These are phyloP conservation scores for Rhipidura dahli DNA, from an alignment of 2,113 vertebrate species.

Conservation along the genomic window DNA sequence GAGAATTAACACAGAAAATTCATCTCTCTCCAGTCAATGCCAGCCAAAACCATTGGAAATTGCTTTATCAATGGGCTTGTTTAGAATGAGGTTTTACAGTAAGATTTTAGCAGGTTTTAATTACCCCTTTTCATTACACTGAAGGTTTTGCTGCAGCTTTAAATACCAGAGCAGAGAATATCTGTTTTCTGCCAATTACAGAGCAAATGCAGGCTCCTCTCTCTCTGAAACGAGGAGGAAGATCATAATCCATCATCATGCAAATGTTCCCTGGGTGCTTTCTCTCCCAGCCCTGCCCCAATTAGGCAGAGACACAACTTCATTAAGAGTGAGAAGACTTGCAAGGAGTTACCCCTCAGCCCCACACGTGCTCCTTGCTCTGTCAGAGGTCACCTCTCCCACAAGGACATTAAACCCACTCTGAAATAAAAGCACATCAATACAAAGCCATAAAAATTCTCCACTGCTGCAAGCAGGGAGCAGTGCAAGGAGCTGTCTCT, in stretches of 20 bases:
- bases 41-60: background rate
- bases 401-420: background rate
- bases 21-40: background rate
- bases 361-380: fast-evolving
- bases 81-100: background rate
- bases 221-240: background rate
- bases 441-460: background rate
- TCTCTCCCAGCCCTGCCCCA: background rate
- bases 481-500: background rate
- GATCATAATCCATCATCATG: background rate
- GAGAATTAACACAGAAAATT: background rate
- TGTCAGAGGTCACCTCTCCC: background rate
- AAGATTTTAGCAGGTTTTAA: background rate
- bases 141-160: background rate
- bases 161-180: background rate
- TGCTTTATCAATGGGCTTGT: background rate
- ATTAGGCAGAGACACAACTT: background rate
- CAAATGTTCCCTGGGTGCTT: background rate
- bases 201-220: background rate
- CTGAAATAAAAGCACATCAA: background rate
- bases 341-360: background rate
- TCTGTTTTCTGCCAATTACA: background rate
- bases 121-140: background rate
- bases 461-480: background rate
- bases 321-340: background rate